Percentiles rank a stretch among this genome's conserved stretches.
Conservation (phyloP, 1,140 invertebrate genomes). For the Zaprionus tsacasi region DNA sequence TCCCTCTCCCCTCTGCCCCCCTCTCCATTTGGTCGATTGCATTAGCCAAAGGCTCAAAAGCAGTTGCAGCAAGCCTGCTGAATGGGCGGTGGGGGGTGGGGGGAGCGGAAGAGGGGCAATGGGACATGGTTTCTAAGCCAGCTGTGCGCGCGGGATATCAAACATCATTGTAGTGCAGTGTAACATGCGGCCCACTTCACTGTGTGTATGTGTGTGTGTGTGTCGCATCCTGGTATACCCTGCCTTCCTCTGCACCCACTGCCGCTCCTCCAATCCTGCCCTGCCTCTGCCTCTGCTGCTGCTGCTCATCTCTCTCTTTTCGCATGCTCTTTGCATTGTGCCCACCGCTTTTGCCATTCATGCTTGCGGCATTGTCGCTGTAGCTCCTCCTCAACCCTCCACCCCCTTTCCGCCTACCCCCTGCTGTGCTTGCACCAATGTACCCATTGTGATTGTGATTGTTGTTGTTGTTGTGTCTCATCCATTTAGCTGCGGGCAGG, state of each 20-base stretch:
- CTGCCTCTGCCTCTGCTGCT: too few species aligned
- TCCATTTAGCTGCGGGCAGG: constrained; percentile 95
- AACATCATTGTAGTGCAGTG: constrained; percentile 45
- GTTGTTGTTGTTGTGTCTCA: constrained; percentile 27
- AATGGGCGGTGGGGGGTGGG: background rate
- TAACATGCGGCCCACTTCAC: constrained; percentile 17
- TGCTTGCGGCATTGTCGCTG: constrained; percentile 17
- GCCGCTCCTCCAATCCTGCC: background rate
- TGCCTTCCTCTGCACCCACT: background rate
- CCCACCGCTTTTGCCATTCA: constrained; percentile 19
- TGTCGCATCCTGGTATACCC: too few species aligned
- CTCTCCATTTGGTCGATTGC: constrained; percentile 34
- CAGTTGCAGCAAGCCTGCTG: background rate
- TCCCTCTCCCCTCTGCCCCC: background rate
- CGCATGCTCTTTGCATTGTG: constrained; percentile 13
- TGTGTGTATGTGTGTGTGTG: background rate
- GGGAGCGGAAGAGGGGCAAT: background rate
- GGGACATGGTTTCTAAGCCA: constrained; percentile 17
- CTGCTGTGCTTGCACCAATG: background rate
- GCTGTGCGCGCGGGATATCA: constrained; percentile 35
- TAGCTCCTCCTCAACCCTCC: too few species aligned
- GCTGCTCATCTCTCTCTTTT: background rate
- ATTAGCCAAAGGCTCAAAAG: constrained; percentile 27
- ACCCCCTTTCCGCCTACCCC: background rate
- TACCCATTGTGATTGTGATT: background rate